Evolutionary conservation across 1,140 invertebrate species (phyloP).

Genomic region (Limonius californicus): DNA sequence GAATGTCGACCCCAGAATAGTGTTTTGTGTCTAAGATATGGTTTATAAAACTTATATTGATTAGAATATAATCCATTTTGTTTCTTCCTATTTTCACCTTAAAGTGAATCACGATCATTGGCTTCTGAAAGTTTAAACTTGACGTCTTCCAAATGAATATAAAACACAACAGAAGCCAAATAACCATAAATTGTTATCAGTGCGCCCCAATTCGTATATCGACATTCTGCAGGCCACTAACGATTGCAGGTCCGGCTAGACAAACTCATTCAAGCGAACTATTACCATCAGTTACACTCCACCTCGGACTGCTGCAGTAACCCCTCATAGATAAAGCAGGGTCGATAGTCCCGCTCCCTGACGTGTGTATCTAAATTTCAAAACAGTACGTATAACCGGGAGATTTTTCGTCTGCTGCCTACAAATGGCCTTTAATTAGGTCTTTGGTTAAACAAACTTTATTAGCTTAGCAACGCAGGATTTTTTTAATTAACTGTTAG

Average conservation of each 20-base stretch:
- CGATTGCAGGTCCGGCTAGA: constrained; percentile 9
- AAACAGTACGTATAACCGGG: neutral
- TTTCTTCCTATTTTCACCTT: too few relatives aligned
- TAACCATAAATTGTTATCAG: constrained; percentile 13
- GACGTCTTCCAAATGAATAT: constrained; percentile 8
- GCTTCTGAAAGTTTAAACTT: too few relatives aligned
- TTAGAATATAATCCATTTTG: too few relatives aligned
- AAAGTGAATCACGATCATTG: too few relatives aligned
- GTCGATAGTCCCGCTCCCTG: neutral
- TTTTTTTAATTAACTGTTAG: too few relatives aligned
- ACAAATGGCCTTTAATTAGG: neutral
- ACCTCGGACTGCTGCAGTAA: constrained; percentile 3
- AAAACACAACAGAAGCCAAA: constrained; percentile 5
- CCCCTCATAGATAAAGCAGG: constrained; percentile 7
- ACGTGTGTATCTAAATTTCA: constrained; percentile 11
- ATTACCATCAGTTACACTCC: constrained; percentile 8
- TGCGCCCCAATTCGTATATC: constrained; percentile 14
- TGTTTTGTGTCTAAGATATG: too few relatives aligned
- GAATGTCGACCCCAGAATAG: too few relatives aligned
- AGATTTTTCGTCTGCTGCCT: constrained; percentile 8
- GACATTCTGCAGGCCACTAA: constrained; percentile 14
- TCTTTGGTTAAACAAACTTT: neutral
- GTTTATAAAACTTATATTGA: too few relatives aligned
- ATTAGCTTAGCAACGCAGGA: too few relatives aligned
- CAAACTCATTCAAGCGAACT: constrained; percentile 13